Conservation (phyloP, 37 sponge, comb jelly and placozoan genomes). For the Mnemiopsis leidyi region DNA sequence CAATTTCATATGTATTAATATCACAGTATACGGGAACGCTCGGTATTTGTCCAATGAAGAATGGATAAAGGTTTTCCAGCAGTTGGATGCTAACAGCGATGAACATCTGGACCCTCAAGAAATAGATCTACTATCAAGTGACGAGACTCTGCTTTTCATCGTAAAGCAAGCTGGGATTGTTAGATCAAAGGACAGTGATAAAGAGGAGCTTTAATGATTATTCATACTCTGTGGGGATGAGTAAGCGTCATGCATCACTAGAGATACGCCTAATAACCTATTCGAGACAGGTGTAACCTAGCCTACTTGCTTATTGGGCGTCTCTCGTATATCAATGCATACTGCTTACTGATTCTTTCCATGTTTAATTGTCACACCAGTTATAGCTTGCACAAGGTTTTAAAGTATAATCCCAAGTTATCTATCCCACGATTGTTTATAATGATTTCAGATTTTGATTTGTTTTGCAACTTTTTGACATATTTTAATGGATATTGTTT, state of each 20-base stretch:
- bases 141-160: not conserved
- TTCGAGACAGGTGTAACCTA: too few relatives aligned
- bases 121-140: conserved; percentile 1
- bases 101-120: conserved; percentile 3
- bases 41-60: not conserved
- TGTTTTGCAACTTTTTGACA: not conserved
- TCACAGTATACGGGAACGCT: not conserved
- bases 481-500: not conserved
- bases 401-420: too few relatives aligned
- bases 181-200: not conserved
- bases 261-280: too few relatives aligned
- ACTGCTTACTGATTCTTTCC: too few relatives aligned
- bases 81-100: conserved; percentile 1
- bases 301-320: too few relatives aligned
- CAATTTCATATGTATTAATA: too few relatives aligned
- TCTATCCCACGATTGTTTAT: too few relatives aligned
- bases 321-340: too few relatives aligned
- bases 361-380: too few relatives aligned
- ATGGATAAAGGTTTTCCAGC: not conserved
- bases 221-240: too few relatives aligned
- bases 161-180: not conserved
- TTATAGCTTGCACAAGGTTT: too few relatives aligned
- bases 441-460: not conserved
- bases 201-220: not conserved
- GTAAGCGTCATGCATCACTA: too few relatives aligned